Evolutionary conservation across 2,888 invertebrate species (phyloP), one percentile per base, ranked within the genome.

Genomic region (Julus scandinavius): DNA sequence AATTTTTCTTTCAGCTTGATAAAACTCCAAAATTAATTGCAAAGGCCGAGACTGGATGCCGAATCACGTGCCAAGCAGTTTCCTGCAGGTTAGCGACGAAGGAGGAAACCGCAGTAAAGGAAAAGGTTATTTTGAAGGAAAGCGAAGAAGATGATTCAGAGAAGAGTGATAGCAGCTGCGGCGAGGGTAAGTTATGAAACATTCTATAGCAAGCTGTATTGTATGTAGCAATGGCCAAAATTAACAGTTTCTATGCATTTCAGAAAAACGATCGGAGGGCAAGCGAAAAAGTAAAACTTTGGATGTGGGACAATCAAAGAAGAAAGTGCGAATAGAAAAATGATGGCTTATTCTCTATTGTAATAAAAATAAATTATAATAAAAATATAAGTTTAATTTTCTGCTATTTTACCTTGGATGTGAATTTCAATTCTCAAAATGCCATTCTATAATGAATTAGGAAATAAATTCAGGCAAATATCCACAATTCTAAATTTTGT

Each of bases 31-130:
- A 90, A 7, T 93, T 95, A 92, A 92, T 95, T 90, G 94, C 94
- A 72, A 93, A 93, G 88, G 92, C 93, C n/a, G 94, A 94, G 91
- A 94, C 95, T 86, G 94, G 94, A 5, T 96, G 96, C 91, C 94
- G 97, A 91, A 94, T 96, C 17, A 96, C 96, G 20, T 96, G 96
- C 91, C 92, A 96, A 87, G 93, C 94, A 88, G 92, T 96, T 20
- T 85, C 85, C 7, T 41, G 45, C 85, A 72, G 72, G 29, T 72
- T 29, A 72, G 29, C 72, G 9, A 1, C 72, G 7, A 72, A 72
- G 72, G 72, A 29, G 2, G 72, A 29, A 11, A 29, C 9, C 29
- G 13, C 29, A 4, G 72, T 29, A 11, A 11, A 29, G 72, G 11
- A 72, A 29, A 13, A 72, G 9, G 3, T n/a, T 29, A 41, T 3